Base-by-base conservation (phyloP, 30 jellyfish, hydroid and myxozoan genomes). In the Pelagia noctiluca region DNA sequence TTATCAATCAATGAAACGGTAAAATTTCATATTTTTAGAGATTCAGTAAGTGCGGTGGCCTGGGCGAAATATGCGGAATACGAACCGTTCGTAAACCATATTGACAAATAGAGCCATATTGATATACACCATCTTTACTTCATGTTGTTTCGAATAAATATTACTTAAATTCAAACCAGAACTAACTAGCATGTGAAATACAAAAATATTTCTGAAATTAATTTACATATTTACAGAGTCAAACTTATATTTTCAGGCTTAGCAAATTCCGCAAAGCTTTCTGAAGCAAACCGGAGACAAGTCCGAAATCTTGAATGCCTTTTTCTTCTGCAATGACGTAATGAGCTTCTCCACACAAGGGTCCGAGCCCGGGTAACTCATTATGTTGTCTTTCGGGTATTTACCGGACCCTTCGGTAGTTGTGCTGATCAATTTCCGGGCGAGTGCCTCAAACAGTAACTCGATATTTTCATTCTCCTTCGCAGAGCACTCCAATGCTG, bases 401-500 rank as follows among this genome's bases (percentile, higher is more conserved):
- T 74, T 82, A 22, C 36, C 57, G 52, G 28, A 24, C 5, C 61
- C 71, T 22, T 75, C 90, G 10, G 88, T 64, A 0, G 35, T 70
- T 72, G 38, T 71, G 48, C 57, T 63, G 25, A 93, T 84, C 63
- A 93, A 37, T 69, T 82, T 87, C 57, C 86, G 63, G 16, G 97
- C 97, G 1, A 93, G 50, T 1, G 95, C 88, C 49, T 88, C 67
- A 70, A 93, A 93, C 13, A 93, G 69, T 74, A 77, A 86, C 38
- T 93, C 97, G 34, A 93, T 83, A 63, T 93, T 93, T 32, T 93
- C 98, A 49, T 76, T 90, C 63, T 69, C 91, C 86, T 87, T 93
- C 75, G 98, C 98, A 57, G 98, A 93, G 78, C 98, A 93, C 71
- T 93, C 98, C 11, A 93, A 35, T 37, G 84, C 98, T 1, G 91